Conservation (phyloP, 2,888 invertebrate genomes). For the Papilio protenor region DNA sequence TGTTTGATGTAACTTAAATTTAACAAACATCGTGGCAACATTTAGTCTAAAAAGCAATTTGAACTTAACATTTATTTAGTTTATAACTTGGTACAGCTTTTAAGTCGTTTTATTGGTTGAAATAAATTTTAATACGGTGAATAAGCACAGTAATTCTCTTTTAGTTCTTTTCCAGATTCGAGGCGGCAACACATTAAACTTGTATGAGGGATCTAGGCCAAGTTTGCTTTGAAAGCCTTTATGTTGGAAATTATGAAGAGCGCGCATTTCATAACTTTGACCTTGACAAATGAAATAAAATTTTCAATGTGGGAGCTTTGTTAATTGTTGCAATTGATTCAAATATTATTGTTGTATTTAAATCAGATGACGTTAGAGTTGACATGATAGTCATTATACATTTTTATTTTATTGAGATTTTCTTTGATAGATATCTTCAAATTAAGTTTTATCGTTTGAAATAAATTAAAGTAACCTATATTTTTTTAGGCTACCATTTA, state of each 20-base stretch:
- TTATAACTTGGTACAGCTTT: neutral
- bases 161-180: slow-evolving; percentile 3
- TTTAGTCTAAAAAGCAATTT: neutral
- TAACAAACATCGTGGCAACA: neutral
- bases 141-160: neutral
- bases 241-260: slow-evolving; percentile 9
- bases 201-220: slow-evolving; percentile 27
- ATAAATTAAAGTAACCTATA: no score
- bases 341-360: neutral
- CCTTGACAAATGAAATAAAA: slow-evolving; percentile 14
- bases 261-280: neutral
- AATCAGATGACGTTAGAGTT: no score
- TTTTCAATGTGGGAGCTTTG: neutral
- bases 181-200: slow-evolving; percentile 10
- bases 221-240: slow-evolving; percentile 30
- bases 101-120: neutral
- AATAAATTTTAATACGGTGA: neutral
- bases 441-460: no score
- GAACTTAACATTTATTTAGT: neutral
- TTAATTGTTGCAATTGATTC: neutral
- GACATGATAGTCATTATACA: no score
- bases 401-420: no score
- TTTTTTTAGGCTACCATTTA: no score
- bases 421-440: no score
- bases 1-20: neutral